phyloP scores from a whole-genome alignment of 2,888 invertebrate species.

The Drosophila silvestris region DNA sequence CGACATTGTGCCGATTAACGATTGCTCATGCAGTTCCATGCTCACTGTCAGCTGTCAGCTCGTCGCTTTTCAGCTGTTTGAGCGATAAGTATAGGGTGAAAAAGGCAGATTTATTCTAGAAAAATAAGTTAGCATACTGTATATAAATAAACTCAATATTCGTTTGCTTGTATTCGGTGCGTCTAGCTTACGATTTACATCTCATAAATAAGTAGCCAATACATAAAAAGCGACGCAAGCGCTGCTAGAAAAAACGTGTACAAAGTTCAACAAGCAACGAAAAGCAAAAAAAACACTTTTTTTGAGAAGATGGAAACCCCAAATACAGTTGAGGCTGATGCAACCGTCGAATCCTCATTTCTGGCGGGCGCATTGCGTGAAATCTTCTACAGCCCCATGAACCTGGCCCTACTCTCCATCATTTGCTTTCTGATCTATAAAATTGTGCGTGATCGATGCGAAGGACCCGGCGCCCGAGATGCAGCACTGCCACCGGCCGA shows the following conservation, averaged over 20 bases:
- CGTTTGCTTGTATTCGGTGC: constrained; percentile 33
- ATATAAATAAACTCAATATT: constrained; percentile 49
- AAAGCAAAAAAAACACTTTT: neutral
- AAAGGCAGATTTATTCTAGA: constrained; percentile 44
- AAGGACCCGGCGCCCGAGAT: constrained; percentile 81
- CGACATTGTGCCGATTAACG: constrained; percentile 34
- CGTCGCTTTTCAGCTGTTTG: constrained; percentile 43
- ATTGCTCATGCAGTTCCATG: constrained; percentile 7
- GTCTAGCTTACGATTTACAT: constrained; percentile 41
- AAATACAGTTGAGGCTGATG: constrained; percentile 50
- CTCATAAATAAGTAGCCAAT: constrained; percentile 24
- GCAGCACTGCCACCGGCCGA: constrained; percentile 77
- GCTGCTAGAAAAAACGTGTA: constrained; percentile 20
- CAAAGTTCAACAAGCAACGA: constrained; percentile 42
- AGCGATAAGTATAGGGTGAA: constrained; percentile 33
- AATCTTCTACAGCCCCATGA: constrained; percentile 90
- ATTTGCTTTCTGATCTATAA: constrained; percentile 91
- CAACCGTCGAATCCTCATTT: constrained; percentile 53
- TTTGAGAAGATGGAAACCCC: constrained; percentile 36
- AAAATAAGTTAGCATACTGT: constrained; percentile 47
- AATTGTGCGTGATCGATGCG: constrained; percentile 88
- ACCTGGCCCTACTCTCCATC: constrained; percentile 89
- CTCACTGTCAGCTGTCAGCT: constrained; percentile 36
- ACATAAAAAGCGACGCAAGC: constrained; percentile 1
- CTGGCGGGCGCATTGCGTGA: constrained; percentile 86